These are phyloP conservation scores for Gallinago jamesoni DNA, from an alignment of 2,113 vertebrate genomes.

Conservation along the genomic window DNA sequence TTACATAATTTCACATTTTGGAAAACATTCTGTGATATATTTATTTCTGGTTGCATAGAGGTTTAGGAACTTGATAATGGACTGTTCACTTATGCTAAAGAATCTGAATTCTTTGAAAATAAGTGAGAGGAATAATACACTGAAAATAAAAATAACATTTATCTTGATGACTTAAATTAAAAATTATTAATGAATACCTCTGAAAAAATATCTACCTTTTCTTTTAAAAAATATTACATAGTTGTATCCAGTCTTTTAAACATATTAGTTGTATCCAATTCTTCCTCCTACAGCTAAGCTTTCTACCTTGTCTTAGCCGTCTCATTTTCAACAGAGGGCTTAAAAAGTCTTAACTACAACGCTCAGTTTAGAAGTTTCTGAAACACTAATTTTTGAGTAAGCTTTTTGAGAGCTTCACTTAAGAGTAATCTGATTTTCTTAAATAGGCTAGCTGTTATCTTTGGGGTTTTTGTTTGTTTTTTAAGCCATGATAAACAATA, in stretches of 20 bases:
- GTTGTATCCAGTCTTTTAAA: neutral
- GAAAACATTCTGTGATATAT: neutral
- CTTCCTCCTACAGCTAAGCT: neutral
- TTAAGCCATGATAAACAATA: neutral
- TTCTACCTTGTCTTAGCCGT: neutral
- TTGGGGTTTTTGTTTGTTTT: neutral
- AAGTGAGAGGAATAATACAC: neutral
- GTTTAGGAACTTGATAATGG: neutral
- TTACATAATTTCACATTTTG: neutral
- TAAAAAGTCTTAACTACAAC: neutral
- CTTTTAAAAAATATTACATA: neutral
- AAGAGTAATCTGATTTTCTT: neutral
- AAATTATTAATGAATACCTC: neutral
- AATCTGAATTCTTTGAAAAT: conserved; percentile 3
- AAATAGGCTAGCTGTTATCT: neutral
- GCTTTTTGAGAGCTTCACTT: neutral
- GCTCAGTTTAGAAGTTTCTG: neutral
- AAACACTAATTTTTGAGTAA: neutral
- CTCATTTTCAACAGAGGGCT: neutral
- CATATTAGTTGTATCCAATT: neutral
- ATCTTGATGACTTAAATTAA: neutral
- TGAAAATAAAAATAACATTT: neutral
- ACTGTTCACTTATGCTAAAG: neutral
- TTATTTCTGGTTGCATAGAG: neutral
- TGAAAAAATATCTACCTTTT: neutral